Base-by-base conservation (phyloP, 1,140 invertebrate genomes). In the Drosophila takahashii region DNA sequence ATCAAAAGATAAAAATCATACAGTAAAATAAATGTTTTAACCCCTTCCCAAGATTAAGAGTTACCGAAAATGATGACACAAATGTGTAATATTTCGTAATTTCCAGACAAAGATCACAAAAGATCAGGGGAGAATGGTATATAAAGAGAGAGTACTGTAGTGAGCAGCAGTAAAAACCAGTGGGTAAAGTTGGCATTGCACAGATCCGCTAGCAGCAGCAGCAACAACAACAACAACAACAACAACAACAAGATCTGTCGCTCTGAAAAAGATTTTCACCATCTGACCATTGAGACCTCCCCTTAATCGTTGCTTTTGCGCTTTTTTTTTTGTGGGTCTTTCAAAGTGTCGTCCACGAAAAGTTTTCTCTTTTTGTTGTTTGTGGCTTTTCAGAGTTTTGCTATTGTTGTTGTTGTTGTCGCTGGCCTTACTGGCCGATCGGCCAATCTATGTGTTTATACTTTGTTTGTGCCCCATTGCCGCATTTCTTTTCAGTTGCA, bases 401-500 rank as follows among this genome's bases (percentile, higher is more conserved):
- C 27, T 32, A 22, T 8, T 57, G 51, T n/a, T 69, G 11, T 48
- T 48, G 62, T 42, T 73, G 57, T 22, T 22, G 57, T 22, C 3
- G 22, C 22, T 22, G 22, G 22, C 16, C 18, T 32, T 52, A 52
- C 22, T 27, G 34, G 47, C 16, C 62, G 69, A 71, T 71, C 66
- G 60, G 59, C 39, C 71, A 67, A 66, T 70, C 58, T 62, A 62
- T 74, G 69, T 74, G 48, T 56, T 70, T 77, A 32, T 48, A 70
- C 65, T 70, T 70, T 70, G 48, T 50, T 85, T 52, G 52, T 71
- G 65, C 72, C 59, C 57, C 71, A 75, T 75, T 64, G 74, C 61
- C 70, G 70, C 66, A 81, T 86, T 86, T 81, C 78, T 87, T 87
- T 86, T 76, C 70, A 79, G 75, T 87, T 85, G 81, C 81, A 85